Evolutionary conservation across 92 coral and sea anemone species (phyloP).

Genomic region (Muricea muricata): DNA sequence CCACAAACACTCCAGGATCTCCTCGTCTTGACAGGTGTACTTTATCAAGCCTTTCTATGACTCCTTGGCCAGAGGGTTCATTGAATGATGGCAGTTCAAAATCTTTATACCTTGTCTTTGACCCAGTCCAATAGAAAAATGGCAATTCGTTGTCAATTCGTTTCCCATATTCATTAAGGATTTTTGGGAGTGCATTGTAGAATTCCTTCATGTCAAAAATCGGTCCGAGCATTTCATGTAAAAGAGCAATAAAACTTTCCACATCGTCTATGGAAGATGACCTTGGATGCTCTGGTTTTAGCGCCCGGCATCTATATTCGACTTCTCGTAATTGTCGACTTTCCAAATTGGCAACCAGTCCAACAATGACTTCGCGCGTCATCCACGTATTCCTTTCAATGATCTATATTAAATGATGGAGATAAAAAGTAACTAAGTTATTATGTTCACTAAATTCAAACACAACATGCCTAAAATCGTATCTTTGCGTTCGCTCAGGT

Average conservation of each 20-base stretch:
- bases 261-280: slow-evolving; percentile 80
- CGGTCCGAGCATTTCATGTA: slow-evolving; percentile 69
- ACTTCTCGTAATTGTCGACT: slow-evolving; percentile 57
- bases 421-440: neutral
- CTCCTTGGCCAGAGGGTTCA: slow-evolving; percentile 63
- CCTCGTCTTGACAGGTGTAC: slow-evolving; percentile 31
- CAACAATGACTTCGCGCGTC: slow-evolving; percentile 70
- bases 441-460: too few species aligned
- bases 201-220: slow-evolving; percentile 69
- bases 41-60: slow-evolving; percentile 27
- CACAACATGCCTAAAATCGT: too few species aligned
- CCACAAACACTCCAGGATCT: slow-evolving; percentile 48
- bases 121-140: slow-evolving; percentile 74
- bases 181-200: slow-evolving; percentile 61
- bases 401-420: slow-evolving; percentile 39
- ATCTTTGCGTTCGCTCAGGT: too few species aligned
- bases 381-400: slow-evolving; percentile 74
- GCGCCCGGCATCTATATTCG: slow-evolving; percentile 53
- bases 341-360: slow-evolving; percentile 70
- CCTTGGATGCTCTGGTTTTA: slow-evolving; percentile 75
- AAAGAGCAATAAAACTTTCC: slow-evolving; percentile 64
- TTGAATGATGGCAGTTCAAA: slow-evolving; percentile 72
- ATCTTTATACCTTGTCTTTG: slow-evolving; percentile 61
- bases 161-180: slow-evolving; percentile 72
- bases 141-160: slow-evolving; percentile 59